Percentiles rank a stretch among this genome's conserved stretches.
These are phyloP conservation scores for Graptemys geographica DNA, from an alignment of 2,797 vertebrate genomes.

Conservation along the genomic window DNA sequence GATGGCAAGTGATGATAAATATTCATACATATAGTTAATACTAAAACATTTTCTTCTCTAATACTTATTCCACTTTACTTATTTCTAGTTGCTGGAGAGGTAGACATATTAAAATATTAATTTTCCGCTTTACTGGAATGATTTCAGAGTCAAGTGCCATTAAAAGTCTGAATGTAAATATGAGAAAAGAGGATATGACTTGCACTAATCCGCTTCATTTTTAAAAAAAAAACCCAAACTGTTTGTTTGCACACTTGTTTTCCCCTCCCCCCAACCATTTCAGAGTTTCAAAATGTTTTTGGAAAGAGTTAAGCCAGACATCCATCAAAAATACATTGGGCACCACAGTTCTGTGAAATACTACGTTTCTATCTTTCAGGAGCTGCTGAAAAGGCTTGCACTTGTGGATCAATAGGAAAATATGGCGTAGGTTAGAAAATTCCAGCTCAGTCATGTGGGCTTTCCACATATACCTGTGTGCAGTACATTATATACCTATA, in stretches of 20 bases:
- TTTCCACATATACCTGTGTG: not conserved
- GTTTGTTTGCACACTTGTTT: not conserved
- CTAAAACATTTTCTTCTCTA: constrained; percentile 71
- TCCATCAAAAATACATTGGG: not conserved
- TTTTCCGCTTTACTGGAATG: constrained; percentile 89
- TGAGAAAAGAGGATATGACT: constrained; percentile 72
- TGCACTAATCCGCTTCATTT: constrained; percentile 74
- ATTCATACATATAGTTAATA: constrained; percentile 75
- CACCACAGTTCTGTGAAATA: not conserved
- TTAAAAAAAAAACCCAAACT: constrained; percentile 32
- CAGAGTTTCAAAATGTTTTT: not conserved
- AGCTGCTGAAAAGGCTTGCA: not conserved
- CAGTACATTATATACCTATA: not conserved
- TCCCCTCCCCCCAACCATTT: not conserved
- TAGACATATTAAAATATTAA: constrained; percentile 87
- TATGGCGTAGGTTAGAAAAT: not conserved
- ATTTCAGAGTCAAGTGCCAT: constrained; percentile 82
- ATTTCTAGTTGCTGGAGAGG: constrained; percentile 78
- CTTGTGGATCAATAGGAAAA: fast-evolving
- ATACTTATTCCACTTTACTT: constrained; percentile 78
- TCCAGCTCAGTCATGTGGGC: not conserved
- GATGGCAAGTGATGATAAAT: constrained; percentile 67
- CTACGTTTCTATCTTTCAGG: not conserved
- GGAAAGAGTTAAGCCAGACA: not conserved
- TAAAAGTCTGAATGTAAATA: constrained; percentile 77